A percentile compares a stretch with the other conserved stretches of the same genome.
Conservation (phyloP, 2,888 invertebrate genomes). For the Dascillus cervinus region DNA sequence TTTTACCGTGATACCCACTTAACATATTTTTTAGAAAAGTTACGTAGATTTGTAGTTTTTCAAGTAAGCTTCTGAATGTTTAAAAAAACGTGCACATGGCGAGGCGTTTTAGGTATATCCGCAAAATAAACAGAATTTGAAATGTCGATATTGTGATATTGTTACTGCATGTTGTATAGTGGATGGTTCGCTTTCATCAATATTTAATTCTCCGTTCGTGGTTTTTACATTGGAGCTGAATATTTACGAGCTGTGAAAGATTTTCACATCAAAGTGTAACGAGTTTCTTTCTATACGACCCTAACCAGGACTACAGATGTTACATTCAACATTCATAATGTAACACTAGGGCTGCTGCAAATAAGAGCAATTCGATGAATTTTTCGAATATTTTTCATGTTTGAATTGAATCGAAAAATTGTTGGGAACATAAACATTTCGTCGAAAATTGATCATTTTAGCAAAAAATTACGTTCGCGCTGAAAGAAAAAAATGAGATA, state of each 20-base stretch:
- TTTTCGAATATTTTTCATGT: conserved; percentile 36
- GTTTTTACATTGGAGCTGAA: conserved; percentile 27
- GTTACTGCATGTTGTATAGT: conserved; percentile 29
- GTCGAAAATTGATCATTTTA: too few relatives aligned
- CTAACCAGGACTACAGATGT: conserved; percentile 37
- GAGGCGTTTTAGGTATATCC: too few relatives aligned
- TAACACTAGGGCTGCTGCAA: conserved; percentile 33
- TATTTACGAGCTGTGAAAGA: conserved; percentile 27
- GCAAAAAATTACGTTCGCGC: too few relatives aligned
- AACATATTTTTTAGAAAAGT: too few relatives aligned
- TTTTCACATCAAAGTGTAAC: conserved; percentile 32
- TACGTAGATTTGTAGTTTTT: too few relatives aligned
- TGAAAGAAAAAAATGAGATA: too few relatives aligned
- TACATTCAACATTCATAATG: conserved; percentile 42
- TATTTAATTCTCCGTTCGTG: conserved; percentile 34
- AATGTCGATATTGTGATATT: too few relatives aligned
- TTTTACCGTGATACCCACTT: too few relatives aligned
- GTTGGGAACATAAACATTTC: too few relatives aligned
- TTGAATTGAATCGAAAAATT: conserved; percentile 40
- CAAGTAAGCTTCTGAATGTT: too few relatives aligned
- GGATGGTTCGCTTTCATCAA: conserved; percentile 25
- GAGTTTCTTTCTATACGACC: conserved; percentile 24
- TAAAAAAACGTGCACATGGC: too few relatives aligned
- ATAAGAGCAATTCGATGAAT: conserved; percentile 39
- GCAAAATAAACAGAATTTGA: too few relatives aligned